Base-by-base conservation (phyloP, 2,888 invertebrate genomes). In the Protodeltote pygarga region DNA sequence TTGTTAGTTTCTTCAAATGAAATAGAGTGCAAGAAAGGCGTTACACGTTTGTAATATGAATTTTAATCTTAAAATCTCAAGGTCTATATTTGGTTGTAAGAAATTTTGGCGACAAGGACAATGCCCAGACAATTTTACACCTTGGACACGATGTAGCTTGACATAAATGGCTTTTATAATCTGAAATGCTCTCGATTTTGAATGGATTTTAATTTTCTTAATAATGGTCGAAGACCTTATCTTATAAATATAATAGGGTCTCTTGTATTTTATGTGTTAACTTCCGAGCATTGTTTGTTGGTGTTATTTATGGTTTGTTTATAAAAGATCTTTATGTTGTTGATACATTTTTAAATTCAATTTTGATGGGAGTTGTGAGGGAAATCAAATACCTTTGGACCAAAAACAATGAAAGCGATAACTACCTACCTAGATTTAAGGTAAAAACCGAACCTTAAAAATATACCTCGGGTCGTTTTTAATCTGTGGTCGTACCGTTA, bases 101-200 rank as follows among this genome's bases (percentile, higher is more conserved):
- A 11, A 19, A 20, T 42, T 62, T 61, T 49, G 50, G 50, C 37
- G 50, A 53, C 48, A 25, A 29, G 55, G 65, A 83, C 83, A 85
- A 84, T 80, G 60, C 48, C 66, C 65, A 75, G 79, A 78, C 79
- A 81, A 81, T 79, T 79, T 81, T 65, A 76, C 72, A 74, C 75
- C 64, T 73, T 77, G 68, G 65, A 65, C 61, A 71, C 53, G 73
- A 62, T 50, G 73, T 67, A 66, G 70, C 62, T 69, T 67, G 65
- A 67, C 69, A 71, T 57, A 70, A 75, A 74, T 64, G 65, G 62
- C 41, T 50, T 51, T 71, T 73, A 73, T 74, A 70, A 39, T 60
- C 38, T 41, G 55, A 57, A 64, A 50, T 65, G 73, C 71, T 70
- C 73, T 70, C 62, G 65, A 79, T 78, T 74, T 69, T 79, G 75